A percentile compares a stretch with the other conserved stretches of the same genome.
Conservation (phyloP, 2,113 vertebrate genomes). For the Alethe diademata region DNA sequence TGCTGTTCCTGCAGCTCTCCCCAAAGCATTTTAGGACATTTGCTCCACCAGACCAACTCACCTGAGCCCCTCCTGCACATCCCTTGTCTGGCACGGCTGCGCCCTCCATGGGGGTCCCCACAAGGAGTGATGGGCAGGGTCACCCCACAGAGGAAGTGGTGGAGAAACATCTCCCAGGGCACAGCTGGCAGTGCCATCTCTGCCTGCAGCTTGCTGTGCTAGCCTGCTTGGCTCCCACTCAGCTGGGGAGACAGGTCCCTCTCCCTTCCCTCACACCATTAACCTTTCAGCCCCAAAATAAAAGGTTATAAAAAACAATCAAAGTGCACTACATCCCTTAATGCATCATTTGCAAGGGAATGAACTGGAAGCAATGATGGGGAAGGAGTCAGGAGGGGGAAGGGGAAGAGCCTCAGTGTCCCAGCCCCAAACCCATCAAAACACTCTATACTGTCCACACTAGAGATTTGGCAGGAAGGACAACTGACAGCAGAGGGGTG, state of each 20-base stretch:
- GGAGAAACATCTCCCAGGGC: neutral
- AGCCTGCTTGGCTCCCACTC: neutral
- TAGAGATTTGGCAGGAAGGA: neutral
- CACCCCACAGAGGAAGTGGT: neutral
- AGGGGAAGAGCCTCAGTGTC: neutral
- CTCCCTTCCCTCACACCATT: neutral
- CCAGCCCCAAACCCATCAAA: neutral
- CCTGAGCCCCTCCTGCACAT: neutral
- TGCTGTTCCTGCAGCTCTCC: neutral
- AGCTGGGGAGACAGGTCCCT: neutral
- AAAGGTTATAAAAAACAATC: neutral
- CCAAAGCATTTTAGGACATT: neutral
- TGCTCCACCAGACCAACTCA: neutral
- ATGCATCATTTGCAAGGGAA: neutral
- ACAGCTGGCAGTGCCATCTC: neutral
- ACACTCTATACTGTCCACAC: neutral
- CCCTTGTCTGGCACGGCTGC: neutral
- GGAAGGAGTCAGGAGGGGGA: neutral
- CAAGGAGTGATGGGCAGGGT: neutral
- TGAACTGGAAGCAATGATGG: neutral
- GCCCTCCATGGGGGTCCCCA: fast-evolving
- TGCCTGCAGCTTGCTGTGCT: neutral
- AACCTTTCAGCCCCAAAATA: neutral
- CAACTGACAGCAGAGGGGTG: neutral
- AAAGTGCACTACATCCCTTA: neutral